Evolutionary conservation across 92 coral and sea anemone species (phyloP), one percentile per base, ranked within the genome.

Genomic region (Galaxea fascicularis): DNA sequence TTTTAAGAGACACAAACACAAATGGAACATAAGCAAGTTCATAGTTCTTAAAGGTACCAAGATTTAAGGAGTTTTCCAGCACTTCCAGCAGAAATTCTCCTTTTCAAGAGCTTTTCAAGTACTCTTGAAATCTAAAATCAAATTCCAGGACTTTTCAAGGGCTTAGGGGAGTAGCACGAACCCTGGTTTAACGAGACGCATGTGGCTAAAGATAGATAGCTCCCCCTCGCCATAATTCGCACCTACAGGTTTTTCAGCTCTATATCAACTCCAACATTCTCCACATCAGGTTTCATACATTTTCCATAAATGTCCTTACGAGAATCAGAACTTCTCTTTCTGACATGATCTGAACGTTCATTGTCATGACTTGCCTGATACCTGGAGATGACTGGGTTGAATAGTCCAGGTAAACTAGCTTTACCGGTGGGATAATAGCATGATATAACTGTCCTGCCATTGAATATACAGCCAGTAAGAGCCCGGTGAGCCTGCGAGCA

Each of bases 391-490:
- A 71, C 35, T 21, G 76, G 35, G 1, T 21, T 45, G 11, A 47
- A 47, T 4, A 46, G 4, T 4, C 59, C 76, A 18, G 59, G 58
- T 11, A n/a, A 3, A 47, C 57, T 71, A 71, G 76, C 11, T 71
- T 71, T 71, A 22, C 47, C 86, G 15, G 52, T 10, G 35, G 84
- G 86, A 85, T 69, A 79, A 52, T 78, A 94, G 66, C 95, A 86
- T 18, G 95, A 71, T 13, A 94, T 79, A 4, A 94, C 92, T 60
- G 93, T 77, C 53, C 82, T 84, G 64, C 72, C 70, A 51, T 87
- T 87, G 82, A 86, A 92, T 11, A 84, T 80, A 74, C 90, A 78
- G 47, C 98, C 93, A 47, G 93, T 75, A 12, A 94, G 88, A 7
- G 86, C 56, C 26, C 75, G 79, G 22, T 84, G 92, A 21, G 95